Conservation (phyloP, 53 echinoderm and acorn worm species). For the Hippasteria phrygiana region DNA sequence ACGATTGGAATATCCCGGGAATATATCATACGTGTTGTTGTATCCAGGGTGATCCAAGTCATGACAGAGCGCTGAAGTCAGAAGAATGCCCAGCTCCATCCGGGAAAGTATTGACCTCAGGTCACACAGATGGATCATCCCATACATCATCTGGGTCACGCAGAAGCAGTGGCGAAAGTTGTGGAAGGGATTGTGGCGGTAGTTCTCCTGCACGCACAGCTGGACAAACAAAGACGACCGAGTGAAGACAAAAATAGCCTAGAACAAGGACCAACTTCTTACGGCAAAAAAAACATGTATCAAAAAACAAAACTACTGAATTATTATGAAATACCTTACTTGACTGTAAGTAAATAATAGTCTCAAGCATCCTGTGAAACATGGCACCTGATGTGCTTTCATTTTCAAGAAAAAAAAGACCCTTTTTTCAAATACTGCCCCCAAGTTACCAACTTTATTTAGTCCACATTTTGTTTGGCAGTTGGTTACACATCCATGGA, state of each 20-base stretch:
- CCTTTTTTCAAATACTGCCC: no score
- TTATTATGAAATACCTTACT: no score
- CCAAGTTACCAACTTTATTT: no score
- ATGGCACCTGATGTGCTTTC: no score
- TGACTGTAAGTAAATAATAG: no score
- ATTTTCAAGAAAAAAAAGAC: no score
- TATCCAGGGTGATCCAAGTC: conserved; percentile 97
- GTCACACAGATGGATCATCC: conserved; percentile 96
- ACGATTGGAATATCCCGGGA: neutral
- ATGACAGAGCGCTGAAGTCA: conserved; percentile 93
- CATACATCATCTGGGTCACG: conserved; percentile 99
- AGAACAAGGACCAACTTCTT: no score
- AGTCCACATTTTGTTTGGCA: no score
- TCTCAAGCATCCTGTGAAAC: no score
- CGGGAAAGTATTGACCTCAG: conserved; percentile 76
- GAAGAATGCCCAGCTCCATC: conserved; percentile 85
- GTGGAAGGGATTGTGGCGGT: conserved; percentile 97
- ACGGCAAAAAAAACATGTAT: no score
- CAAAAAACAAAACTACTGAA: no score
- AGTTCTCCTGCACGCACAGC: conserved; percentile 97
- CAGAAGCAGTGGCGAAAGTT: conserved; percentile 99
- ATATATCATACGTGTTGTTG: conserved; percentile 89
- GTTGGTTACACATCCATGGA: no score
- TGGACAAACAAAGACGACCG: conserved; percentile 30
- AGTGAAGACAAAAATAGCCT: neutral